Base-by-base conservation (phyloP, 2,888 invertebrate genomes). In the Himalopsyche kuldschensis region DNA sequence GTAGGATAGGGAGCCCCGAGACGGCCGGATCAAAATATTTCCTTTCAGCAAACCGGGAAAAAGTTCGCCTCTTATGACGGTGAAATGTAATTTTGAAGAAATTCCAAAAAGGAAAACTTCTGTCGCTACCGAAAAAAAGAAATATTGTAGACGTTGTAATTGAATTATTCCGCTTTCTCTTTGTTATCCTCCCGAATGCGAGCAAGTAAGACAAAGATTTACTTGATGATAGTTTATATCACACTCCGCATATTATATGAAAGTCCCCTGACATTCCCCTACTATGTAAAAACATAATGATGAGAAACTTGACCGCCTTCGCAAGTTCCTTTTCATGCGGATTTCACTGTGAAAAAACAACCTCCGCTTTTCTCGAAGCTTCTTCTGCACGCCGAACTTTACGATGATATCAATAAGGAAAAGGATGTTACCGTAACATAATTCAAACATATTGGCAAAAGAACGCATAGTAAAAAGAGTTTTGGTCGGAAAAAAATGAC, bases 131-230 rank as follows among this genome's bases (percentile, higher is more conserved):
- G 55, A 55, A 81, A 63, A 48, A 83, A 80, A 75, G 32, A 55
- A 83, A 83, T 79, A 83, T 83, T 83, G 83, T 75, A 79, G 83
- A 79, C 78, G 83, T 31, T 75, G 55, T 83, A 83, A 83, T 83
- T 84, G 79, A 84, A 81, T 84, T 84, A 84, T 84, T 84, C 76
- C 48, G 84, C 47, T 83, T 83, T 83, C 76, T 79, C 80, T 79
- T 69, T 79, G 55, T 79, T 48, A 20, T 69, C 78, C 35, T 82
- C 41, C 31, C 79, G 79, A 27, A 75, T 11, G 47, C 31, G 55
- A 20, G 75, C n/a, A 20, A 79, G 20, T 75, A 75, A 83, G 55
- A 79, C 79, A 83, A 83, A 83, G 83, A 83, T 83, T 83, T 83
- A 80, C 83, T 80, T 55, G 75, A 15, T 46, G 75, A 79, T 83